phyloP scores from a whole-genome alignment of 1,140 invertebrate genomes.

The Andrena cerasifolii region DNA sequence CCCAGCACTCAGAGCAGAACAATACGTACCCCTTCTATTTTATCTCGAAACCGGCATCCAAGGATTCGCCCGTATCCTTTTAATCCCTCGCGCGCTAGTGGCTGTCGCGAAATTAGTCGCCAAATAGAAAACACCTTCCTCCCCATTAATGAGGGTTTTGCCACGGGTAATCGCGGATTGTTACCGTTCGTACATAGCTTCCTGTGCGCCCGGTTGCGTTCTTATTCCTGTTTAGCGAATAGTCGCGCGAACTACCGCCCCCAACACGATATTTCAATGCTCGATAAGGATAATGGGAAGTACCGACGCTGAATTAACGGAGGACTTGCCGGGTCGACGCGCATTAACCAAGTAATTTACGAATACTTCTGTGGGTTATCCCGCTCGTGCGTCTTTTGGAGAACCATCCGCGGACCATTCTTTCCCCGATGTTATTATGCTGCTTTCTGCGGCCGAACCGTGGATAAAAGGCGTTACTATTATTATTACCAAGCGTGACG shows the following conservation, averaged over 20 bases:
- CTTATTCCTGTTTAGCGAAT: constrained; percentile 32
- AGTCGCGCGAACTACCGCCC: constrained; percentile 1
- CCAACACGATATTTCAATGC: constrained; percentile 40
- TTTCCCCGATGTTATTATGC: constrained; percentile 34
- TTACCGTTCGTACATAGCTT: background rate
- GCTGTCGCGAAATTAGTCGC: constrained; percentile 19
- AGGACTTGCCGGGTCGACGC: constrained; percentile 42
- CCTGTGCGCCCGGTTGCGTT: background rate
- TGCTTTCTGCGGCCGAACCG: background rate
- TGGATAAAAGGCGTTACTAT: background rate
- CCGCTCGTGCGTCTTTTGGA: constrained; percentile 53
- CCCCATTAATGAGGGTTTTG: background rate
- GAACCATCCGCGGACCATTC: constrained; percentile 37
- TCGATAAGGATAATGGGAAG: constrained; percentile 53
- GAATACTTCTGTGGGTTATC: constrained; percentile 50
- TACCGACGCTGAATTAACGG: constrained; percentile 56
- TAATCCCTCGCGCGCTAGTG: background rate
- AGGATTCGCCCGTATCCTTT: background rate
- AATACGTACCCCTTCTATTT: background rate
- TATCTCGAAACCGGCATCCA: background rate
- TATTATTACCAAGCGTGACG: no score
- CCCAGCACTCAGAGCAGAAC: background rate
- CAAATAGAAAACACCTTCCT: constrained; percentile 15
- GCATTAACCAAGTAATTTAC: constrained; percentile 65
- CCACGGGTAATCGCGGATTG: constrained; percentile 19